Conservation (phyloP, 1,140 invertebrate genomes). For the Araneus ventricosus region DNA sequence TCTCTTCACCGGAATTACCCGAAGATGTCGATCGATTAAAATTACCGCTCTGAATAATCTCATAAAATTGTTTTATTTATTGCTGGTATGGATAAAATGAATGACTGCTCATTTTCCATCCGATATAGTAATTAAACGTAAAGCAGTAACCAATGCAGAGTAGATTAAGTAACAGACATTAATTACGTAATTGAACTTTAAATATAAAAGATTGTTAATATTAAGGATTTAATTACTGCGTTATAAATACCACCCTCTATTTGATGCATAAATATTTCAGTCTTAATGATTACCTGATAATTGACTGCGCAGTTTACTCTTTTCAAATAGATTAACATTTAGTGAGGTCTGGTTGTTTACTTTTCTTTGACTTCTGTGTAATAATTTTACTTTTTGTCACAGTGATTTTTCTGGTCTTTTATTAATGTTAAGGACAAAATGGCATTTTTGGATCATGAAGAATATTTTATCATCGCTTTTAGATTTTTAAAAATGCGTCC, state of each 20-base stretch:
- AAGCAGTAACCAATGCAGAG: not conserved
- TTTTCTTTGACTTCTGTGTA: not conserved
- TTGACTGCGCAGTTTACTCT: not conserved
- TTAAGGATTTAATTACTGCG: constrained; percentile 51
- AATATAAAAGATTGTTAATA: constrained; percentile 49
- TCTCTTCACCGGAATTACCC: constrained; percentile 7
- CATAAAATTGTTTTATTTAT: constrained; percentile 60
- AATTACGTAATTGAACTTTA: constrained; percentile 48
- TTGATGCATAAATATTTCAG: not conserved
- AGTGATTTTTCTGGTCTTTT: not conserved
- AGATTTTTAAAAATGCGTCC: too few species aligned
- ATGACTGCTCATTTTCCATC: constrained; percentile 35
- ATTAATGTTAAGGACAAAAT: not conserved
- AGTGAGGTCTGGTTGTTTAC: not conserved
- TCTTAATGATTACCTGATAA: not conserved
- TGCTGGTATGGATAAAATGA: constrained; percentile 14
- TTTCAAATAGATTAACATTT: not conserved
- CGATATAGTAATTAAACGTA: constrained; percentile 54
- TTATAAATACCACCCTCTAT: not conserved
- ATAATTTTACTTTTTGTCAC: not conserved
- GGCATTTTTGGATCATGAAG: too few species aligned
- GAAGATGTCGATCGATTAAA: constrained; percentile 23
- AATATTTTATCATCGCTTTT: too few species aligned
- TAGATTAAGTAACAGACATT: constrained; percentile 47
- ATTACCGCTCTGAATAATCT: constrained; percentile 33